Evolutionary conservation across 1,140 invertebrate species (phyloP), one percentile per base, ranked within the genome.

Genomic region (Heliconius melpomene): DNA sequence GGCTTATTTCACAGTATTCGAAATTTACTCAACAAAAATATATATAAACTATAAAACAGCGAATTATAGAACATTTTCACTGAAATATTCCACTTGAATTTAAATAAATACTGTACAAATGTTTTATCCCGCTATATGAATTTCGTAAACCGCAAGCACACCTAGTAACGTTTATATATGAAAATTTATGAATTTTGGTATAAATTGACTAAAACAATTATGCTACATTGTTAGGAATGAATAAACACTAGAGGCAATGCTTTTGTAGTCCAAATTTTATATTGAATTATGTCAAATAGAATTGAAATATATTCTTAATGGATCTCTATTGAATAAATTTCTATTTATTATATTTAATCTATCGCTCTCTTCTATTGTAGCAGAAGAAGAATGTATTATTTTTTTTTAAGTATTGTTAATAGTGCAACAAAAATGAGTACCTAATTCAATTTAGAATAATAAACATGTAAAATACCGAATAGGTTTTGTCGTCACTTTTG

Each of bases 141-240:
- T 60, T 23, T 23, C 60, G 60, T 23, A 66, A 66, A 66, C 60
- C 60, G 60, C 60, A 29, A 66, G 13, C 60, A 66, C 11, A 29
- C 26, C 26, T 66, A 66, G 26, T 29, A 66, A 66, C 60, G 11
- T 66, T 66, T 66, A 66, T 66, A 66, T 66, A 66, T 66, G 60
- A 29, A 66, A 66, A 66, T 66, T 26, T 66, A 29, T 66, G 60
- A 66, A 66, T 66, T 26, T 66, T 66, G 3, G 26, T 66, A 29
- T 29, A 66, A 26, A 66, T 66, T 23, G 23, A 29, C 23, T 29
- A 29, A 66, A 66, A 66, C 16, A 66, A 8, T 20, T 13, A 66
- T n/a, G 20, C 7, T 29, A 29, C 26, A 66, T 66, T 29, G 60
- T 66, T 29, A 29, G 11, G 23, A 60, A 26, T 66, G 57, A 29